These are phyloP conservation scores for Eueremaeus valkanovi DNA, from an alignment of 2,888 invertebrate species.

Conservation along the genomic window DNA sequence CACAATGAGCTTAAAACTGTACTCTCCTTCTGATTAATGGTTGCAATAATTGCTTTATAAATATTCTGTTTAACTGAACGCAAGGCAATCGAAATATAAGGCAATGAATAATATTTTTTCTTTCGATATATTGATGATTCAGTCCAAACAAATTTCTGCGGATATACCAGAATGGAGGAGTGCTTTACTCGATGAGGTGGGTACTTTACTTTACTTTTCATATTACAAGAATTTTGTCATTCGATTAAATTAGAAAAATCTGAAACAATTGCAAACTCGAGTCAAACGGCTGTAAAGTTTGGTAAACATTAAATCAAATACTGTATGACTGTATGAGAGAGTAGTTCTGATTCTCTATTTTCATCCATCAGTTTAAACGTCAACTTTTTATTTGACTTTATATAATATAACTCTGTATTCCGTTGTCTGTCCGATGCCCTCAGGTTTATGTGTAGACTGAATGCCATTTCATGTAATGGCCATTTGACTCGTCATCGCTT, in stretches of 20 bases:
- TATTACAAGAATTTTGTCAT: neutral
- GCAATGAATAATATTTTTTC: too few relatives aligned
- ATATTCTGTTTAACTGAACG: too few relatives aligned
- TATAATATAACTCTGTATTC: too few relatives aligned
- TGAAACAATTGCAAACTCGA: neutral
- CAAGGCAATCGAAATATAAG: too few relatives aligned
- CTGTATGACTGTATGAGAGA: neutral
- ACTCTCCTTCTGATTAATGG: too few relatives aligned
- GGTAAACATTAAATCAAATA: neutral
- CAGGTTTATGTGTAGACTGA: neutral
- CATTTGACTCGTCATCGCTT: neutral
- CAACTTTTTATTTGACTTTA: conserved; percentile 28
- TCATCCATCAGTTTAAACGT: conserved; percentile 7
- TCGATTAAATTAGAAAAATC: neutral
- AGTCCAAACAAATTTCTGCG: conserved; percentile 47
- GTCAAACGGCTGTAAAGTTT: neutral
- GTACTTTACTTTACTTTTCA: neutral
- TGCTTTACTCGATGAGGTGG: conserved; percentile 54
- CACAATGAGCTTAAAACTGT: too few relatives aligned
- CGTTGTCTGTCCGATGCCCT: neutral
- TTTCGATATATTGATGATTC: too few relatives aligned
- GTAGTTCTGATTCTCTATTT: neutral
- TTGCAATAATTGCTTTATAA: too few relatives aligned
- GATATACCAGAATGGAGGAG: conserved; percentile 52
- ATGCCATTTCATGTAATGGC: neutral